A percentile compares a stretch with the other conserved stretches of the same genome.
Evolutionary conservation across 2,797 vertebrate genomes (phyloP).

Genomic region (Sciurus vulgaris): DNA sequence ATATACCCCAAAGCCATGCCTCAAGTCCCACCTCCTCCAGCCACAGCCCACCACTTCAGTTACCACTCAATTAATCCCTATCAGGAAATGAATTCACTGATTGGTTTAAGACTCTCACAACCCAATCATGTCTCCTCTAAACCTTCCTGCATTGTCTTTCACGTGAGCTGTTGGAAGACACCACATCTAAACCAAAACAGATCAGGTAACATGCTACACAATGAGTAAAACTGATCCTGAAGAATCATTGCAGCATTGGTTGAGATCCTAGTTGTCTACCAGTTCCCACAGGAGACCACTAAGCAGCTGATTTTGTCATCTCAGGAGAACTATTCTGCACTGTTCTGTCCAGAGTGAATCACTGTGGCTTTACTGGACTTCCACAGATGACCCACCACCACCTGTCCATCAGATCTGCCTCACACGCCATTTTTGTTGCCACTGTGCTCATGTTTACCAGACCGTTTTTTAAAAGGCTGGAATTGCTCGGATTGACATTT

Average conservation of each 20-base stretch:
- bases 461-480: not conserved
- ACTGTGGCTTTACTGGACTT: not conserved
- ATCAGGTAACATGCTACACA: not conserved
- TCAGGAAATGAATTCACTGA: too few relatives aligned
- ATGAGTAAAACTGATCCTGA: not conserved
- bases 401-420: not conserved
- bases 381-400: not conserved
- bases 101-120: too few relatives aligned
- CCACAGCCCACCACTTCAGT: too few relatives aligned
- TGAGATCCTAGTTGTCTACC: not conserved
- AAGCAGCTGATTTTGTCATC: not conserved
- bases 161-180: too few relatives aligned
- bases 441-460: not conserved
- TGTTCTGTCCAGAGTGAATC: not conserved
- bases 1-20: too few relatives aligned
- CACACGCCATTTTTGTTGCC: not conserved
- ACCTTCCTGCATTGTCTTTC: too few relatives aligned
- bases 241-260: not conserved
- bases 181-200: too few relatives aligned
- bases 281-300: not conserved
- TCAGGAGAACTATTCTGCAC: not conserved
- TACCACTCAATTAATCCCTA: too few relatives aligned
- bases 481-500: not conserved
- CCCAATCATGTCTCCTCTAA: too few relatives aligned
- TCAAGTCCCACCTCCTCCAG: too few relatives aligned